Evolutionary conservation across 2,113 vertebrate species (phyloP).

Genomic region (Xenopus laevis): DNA sequence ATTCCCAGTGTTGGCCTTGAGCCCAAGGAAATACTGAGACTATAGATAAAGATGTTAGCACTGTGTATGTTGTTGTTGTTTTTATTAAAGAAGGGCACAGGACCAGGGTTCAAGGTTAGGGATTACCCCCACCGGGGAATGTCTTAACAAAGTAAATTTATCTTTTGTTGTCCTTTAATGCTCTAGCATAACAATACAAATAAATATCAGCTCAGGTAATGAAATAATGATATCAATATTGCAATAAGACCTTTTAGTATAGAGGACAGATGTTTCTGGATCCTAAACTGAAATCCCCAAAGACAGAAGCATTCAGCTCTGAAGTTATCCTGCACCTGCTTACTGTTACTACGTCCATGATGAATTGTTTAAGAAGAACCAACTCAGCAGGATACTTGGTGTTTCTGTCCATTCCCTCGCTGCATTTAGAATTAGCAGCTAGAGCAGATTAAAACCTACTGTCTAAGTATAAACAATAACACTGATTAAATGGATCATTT

Average conservation of each 20-base stretch:
- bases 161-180: no score
- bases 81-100: no score
- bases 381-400: constrained; percentile 73
- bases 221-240: constrained; percentile 36
- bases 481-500: constrained; percentile 76
- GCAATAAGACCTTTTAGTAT: constrained; percentile 62
- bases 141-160: no score
- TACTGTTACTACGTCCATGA: constrained; percentile 66
- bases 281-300: constrained; percentile 51
- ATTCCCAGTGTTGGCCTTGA: no score
- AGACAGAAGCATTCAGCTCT: constrained; percentile 56
- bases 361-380: constrained; percentile 77
- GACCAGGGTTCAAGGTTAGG: no score
- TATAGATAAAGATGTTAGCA: no score
- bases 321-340: constrained; percentile 70
- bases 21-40: no score
- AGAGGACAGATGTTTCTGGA: constrained; percentile 71
- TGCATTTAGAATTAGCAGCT: constrained; percentile 75
- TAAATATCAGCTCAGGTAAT: not conserved
- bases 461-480: constrained; percentile 86
- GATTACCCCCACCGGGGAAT: no score
- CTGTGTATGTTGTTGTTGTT: no score
- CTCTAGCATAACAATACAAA: not conserved
- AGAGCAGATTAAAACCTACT: constrained; percentile 81
- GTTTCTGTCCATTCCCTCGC: constrained; percentile 51